Evolutionary conservation across 2,797 vertebrate genomes (phyloP), one percentile per base, ranked within the genome.

Genomic region (Propithecus perrieri): DNA sequence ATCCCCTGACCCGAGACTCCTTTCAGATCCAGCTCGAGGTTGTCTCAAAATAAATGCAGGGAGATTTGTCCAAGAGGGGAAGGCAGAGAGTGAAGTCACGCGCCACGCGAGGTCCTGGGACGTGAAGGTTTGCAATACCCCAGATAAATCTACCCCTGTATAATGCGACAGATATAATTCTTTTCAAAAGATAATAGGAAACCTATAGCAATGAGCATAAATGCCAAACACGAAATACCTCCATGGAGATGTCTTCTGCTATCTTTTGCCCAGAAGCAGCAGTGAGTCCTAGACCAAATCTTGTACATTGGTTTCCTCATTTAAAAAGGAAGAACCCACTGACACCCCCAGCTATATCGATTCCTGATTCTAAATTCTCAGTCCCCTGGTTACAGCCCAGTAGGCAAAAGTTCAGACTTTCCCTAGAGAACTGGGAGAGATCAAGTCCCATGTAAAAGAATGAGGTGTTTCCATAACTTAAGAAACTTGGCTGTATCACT

Each of bases 1-100:
- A 96, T 96, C 80, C 76, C 87, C 33, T 93, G 13, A 63, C 65
- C 88, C 14, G 3, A 91, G 86, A 88, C 84, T 91, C 48, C 74
- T 86, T 96, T 96, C 57, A 89, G 55, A 90, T 85, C 43, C 48
- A 53, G 61, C 81, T 59, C 4, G 2, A 67, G 85, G 63, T 67
- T 43, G 79, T 85, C 43, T 95, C 0, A 5, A 65, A 79, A 75
- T 90, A 94, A 94, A 85, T 43, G 78, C 75, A 91, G 72, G 61
- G 48, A 93, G 30, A 50, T 84, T 59, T 78, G 69, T 65, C 35
- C 63, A 30, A 41, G 33, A 59, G 7, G 53, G 59, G 14, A 53
- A 35, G 48, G 57, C 50, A 38, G 24, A 71, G 48, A 76, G 38
- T 26, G 24, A 80, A 94, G 55, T 75, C 41, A 55, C 22, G 53